Base-by-base conservation (phyloP, 2,113 vertebrate species). In the Rhinoderma darwinii region DNA sequence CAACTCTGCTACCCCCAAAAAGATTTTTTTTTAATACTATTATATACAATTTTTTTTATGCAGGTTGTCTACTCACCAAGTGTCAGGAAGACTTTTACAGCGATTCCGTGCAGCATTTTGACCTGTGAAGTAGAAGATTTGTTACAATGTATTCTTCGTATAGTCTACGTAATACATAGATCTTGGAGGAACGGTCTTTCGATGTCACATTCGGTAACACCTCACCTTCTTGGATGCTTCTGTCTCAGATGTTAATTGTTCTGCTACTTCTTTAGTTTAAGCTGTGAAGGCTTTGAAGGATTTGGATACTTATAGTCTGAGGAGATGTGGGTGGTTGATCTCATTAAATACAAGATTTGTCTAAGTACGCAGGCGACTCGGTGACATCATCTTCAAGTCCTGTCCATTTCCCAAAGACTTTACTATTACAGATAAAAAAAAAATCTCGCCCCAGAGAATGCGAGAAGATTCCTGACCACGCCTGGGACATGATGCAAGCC, bases 321-420 rank as follows among this genome's bases (percentile, higher is more conserved):
- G 35, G 50, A 37, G 37, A 73, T 2, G 32, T 72, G 70, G 83
- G 83, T 84, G 83, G 43, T 41, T 43, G 6, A 43, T 25, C 50
- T 84, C 70, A 75, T 75, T 75, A 84, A 84, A 74, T 59, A 75
- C 18, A 5, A 18, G 70, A 54, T 30, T 59, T 84, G 83, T 74
- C 50, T 56, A 75, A 37, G 18, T 35, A 72, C 63, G 44, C 20
- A 84, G 68, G 50, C 32, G 30, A 35, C 7, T 17, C 8, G 32
- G 25, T 84, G 83, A 84, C 83, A 84, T 84, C 70, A 84, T n/a
- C 50, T 4, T n/a, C 14, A 10, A 17, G 14, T 43, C 11, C 83
- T 59, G 27, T 41, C 22, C 50, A 75, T 43, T 75, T 17, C 25
- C 51, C 56, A 54, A n/a, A 72, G 35, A 39, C 15, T 41, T n/a